Percentiles rank a stretch among this genome's conserved stretches.
Evolutionary conservation across 2,113 vertebrate genomes (phyloP).

Genomic region (Numenius arquata): DNA sequence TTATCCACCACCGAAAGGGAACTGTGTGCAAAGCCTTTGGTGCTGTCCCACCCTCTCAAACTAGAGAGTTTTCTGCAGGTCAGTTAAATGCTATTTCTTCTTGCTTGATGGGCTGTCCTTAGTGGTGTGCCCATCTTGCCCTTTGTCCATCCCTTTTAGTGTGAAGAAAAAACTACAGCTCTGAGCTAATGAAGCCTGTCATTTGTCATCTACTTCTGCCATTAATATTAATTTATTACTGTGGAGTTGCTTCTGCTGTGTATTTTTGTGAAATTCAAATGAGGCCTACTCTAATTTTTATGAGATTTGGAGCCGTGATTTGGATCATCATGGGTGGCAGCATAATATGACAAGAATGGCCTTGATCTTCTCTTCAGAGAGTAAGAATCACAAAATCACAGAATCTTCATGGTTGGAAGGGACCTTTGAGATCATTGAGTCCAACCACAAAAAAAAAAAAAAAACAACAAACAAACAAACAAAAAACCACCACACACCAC

Average conservation of each 20-base stretch:
- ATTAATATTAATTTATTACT: not conserved
- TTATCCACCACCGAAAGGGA: not conserved
- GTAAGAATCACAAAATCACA: too few relatives aligned
- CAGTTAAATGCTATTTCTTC: not conserved
- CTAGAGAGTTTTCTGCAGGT: not conserved
- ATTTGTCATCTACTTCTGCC: not conserved
- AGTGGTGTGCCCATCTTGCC: not conserved
- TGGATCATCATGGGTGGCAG: not conserved
- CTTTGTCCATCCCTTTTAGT: not conserved
- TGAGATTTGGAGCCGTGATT: not conserved
- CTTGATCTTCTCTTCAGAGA: not conserved
- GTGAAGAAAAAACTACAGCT: not conserved
- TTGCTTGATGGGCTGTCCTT: not conserved
- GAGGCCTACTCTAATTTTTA: not conserved
- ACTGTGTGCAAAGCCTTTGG: not conserved
- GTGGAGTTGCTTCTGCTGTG: not conserved
- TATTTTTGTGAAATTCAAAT: not conserved
- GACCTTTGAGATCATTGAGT: too few relatives aligned
- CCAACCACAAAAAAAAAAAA: too few relatives aligned
- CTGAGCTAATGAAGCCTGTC: not conserved
- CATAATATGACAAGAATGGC: not conserved
- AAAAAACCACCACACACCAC: too few relatives aligned
- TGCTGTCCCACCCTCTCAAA: not conserved
- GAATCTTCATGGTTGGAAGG: too few relatives aligned
- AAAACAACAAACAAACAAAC: too few relatives aligned